Base-by-base conservation (phyloP, 2,888 invertebrate species). In the Agriotes lineatus region DNA sequence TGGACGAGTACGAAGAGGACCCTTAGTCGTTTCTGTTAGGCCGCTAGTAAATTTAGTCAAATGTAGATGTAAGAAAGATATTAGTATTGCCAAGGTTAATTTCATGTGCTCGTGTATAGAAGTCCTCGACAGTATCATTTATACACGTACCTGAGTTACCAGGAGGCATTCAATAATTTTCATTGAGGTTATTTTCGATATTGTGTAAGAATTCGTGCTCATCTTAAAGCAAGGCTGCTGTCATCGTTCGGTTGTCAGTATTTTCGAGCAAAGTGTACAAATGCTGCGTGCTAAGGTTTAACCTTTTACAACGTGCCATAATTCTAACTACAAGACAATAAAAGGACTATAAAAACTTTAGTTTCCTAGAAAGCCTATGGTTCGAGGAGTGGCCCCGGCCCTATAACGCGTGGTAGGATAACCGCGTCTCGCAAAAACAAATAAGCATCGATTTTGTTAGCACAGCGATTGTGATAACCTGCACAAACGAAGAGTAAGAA, bases 1-100 rank as follows among this genome's bases (percentile, higher is more conserved):
- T 84, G 37, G 86, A 85, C 72, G 88, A 88, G 52, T 88, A 88
- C 69, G 82, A 82, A 30, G 75, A 75, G 35, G 70, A 70, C 44
- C 59, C 73, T 68, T 74, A 74, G 69, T 67, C 30, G 5, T n/a
- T 58, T 62, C 19, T 52, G 19, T 33, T 60, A 66, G 52, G n/a
- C n/a, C 19, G 22, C 12, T 54, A 59, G 45, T 33, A 56, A 61
- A 22, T 30, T 63, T 54, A n/a, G 42, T 20, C 35, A 5, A 45
- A 37, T 20, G 54, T 30, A 20, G 62, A 19, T 37, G 35, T 16
- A 37, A 56, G 1, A 50, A 2, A 6, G 25, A 50, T 50, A 33
- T 20, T 50, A 50, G 50, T 30, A 25, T 12, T 30, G 30, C 10
- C 20, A 22, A 22, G 48, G 7, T 25, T 50, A 6, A 50, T 18